A percentile compares a stretch with the other conserved stretches of the same genome.
Evolutionary conservation across 2,113 vertebrate species (phyloP).

Genomic region (Malurus alboscapulatus): DNA sequence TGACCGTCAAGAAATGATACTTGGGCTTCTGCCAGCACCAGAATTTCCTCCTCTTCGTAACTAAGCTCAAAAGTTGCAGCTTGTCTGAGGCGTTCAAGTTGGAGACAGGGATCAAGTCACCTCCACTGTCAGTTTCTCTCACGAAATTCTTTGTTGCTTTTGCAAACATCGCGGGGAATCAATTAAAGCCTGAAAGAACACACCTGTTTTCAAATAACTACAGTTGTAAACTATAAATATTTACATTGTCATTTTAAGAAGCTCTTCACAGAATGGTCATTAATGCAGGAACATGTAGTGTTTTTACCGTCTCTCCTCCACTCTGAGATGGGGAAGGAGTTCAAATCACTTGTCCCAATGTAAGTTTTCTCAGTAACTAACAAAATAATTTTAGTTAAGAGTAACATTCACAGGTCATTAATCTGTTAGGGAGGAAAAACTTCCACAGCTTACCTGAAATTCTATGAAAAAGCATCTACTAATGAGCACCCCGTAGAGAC

Average conservation of each 20-base stretch:
- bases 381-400: neutral
- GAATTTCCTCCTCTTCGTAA: conserved; percentile 82
- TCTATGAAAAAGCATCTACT: neutral
- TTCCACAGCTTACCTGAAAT: neutral
- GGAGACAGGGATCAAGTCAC: conserved; percentile 83
- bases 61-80: conserved; percentile 79
- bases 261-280: neutral
- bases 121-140: conserved; percentile 82
- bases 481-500: neutral
- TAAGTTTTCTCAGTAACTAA: neutral
- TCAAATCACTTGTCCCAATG: neutral
- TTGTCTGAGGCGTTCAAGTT: conserved; percentile 84
- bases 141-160: conserved; percentile 89
- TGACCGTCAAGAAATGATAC: conserved; percentile 83
- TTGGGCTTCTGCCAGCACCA: conserved; percentile 92
- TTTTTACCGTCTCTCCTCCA: neutral
- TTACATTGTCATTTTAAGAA: neutral
- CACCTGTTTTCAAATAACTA: neutral
- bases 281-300: neutral
- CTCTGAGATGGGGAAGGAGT: neutral
- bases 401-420: neutral
- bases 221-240: neutral
- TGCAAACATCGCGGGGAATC: conserved; percentile 83
- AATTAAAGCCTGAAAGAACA: conserved; percentile 31
- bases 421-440: neutral